Conservation (phyloP, 2,888 invertebrate species). For the Macrosiphum euphorbiae region DNA sequence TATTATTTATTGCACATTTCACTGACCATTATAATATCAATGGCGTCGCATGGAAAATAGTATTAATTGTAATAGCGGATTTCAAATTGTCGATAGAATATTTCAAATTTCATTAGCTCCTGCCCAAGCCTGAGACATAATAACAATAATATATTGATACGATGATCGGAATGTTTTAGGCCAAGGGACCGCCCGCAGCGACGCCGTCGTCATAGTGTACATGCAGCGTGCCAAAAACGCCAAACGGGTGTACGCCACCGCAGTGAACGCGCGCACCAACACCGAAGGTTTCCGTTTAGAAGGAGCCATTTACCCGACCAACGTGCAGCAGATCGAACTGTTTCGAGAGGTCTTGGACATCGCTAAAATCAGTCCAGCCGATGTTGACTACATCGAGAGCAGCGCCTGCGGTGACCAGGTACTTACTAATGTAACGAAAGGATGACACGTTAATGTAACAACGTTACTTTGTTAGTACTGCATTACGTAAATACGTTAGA, state of each 20-base stretch:
- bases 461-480: too few species aligned
- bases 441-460: too few species aligned
- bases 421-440: not conserved
- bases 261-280: slow-evolving; percentile 90
- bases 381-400: slow-evolving; percentile 93
- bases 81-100: not conserved
- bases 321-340: slow-evolving; percentile 83
- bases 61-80: not conserved
- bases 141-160: not conserved
- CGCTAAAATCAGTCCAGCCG: slow-evolving; percentile 83
- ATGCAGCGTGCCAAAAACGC: slow-evolving; percentile 85
- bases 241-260: slow-evolving; percentile 85
- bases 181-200: slow-evolving; percentile 91
- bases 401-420: slow-evolving; percentile 98
- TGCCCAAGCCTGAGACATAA: not conserved
- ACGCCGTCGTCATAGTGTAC: slow-evolving; percentile 86
- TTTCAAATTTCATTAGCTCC: not conserved
- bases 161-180: slow-evolving; percentile 70
- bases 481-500: too few species aligned
- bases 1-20: not conserved
- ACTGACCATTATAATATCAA: not conserved
- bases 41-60: too few species aligned
- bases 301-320: slow-evolving; percentile 88
- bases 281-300: slow-evolving; percentile 93
- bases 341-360: slow-evolving; percentile 90